phyloP scores from a whole-genome alignment of 2,888 invertebrate species.

The Synergus umbraculus region DNA sequence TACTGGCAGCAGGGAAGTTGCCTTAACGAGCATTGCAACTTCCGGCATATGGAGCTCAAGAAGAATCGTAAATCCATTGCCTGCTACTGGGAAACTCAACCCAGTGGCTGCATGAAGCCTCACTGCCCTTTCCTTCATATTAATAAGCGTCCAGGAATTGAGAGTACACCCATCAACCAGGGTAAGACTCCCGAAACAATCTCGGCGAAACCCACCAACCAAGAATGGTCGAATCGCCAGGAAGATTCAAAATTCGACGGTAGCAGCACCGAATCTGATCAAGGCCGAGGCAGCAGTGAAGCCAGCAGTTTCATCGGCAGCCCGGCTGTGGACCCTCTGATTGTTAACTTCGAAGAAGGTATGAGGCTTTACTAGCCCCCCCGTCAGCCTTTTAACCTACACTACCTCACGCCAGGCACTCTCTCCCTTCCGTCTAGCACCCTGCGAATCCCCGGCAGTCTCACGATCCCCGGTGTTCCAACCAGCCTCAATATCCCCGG shows the following conservation, averaged over 20 bases:
- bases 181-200: slow-evolving; percentile 64
- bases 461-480: slow-evolving; percentile 49
- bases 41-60: slow-evolving; percentile 92
- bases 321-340: slow-evolving; percentile 84
- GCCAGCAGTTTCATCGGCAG: slow-evolving; percentile 75
- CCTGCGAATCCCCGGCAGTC: slow-evolving; percentile 54
- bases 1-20: slow-evolving; percentile 92
- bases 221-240: slow-evolving; percentile 73
- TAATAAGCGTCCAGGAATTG: slow-evolving; percentile 57
- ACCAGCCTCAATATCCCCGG: slow-evolving; percentile 64
- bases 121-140: slow-evolving; percentile 91
- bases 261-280: slow-evolving; percentile 73
- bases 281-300: slow-evolving; percentile 74
- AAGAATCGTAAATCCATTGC: slow-evolving; percentile 90
- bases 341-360: slow-evolving; percentile 90
- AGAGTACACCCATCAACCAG: slow-evolving; percentile 66
- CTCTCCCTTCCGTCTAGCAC: slow-evolving; percentile 70
- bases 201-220: slow-evolving; percentile 67
- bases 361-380: slow-evolving; percentile 85
- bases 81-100: slow-evolving; percentile 93
- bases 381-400: slow-evolving; percentile 76
- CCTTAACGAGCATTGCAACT: slow-evolving; percentile 86
- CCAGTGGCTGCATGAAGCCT: slow-evolving; percentile 90
- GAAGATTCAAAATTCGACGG: slow-evolving; percentile 74
- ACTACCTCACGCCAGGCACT: slow-evolving; percentile 76